A percentile compares a stretch with the other conserved stretches of the same genome.
Evolutionary conservation across 2,113 vertebrate species (phyloP).

Genomic region (Hemicordylus capensis): DNA sequence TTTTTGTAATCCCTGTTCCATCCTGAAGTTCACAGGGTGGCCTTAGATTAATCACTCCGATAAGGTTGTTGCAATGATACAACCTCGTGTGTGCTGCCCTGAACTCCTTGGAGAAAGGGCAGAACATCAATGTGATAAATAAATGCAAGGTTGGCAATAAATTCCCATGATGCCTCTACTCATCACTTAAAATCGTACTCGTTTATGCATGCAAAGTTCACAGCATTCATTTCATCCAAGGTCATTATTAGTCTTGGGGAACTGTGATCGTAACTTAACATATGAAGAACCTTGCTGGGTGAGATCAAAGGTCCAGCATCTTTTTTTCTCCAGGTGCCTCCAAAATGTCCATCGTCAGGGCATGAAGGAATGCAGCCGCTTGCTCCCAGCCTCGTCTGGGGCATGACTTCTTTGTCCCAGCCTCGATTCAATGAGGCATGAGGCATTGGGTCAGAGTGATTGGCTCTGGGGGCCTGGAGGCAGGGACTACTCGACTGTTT

Average conservation of each 20-base stretch:
- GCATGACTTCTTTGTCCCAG: too few relatives aligned
- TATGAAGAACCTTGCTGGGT: neutral
- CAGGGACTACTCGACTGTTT: too few relatives aligned
- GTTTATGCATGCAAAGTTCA: constrained; percentile 11
- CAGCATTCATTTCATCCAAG: constrained; percentile 7
- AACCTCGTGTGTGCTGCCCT: neutral
- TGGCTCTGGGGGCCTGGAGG: too few relatives aligned
- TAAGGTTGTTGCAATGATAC: neutral
- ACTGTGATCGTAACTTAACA: neutral
- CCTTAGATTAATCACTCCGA: neutral
- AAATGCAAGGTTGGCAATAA: neutral
- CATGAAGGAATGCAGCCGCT: too few relatives aligned
- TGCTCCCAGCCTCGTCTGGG: too few relatives aligned
- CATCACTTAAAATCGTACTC: neutral
- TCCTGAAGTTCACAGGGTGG: neutral
- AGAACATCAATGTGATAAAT: neutral
- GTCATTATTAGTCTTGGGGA: neutral
- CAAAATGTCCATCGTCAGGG: too few relatives aligned
- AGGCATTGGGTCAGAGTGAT: too few relatives aligned
- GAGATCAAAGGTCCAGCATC: neutral
- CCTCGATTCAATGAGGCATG: too few relatives aligned
- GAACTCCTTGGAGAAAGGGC: neutral
- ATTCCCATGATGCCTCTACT: neutral
- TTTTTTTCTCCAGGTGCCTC: too few relatives aligned
- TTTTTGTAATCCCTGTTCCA: neutral